phyloP scores from a whole-genome alignment of 2,797 vertebrate species.

The Enteromius viviparus region DNA sequence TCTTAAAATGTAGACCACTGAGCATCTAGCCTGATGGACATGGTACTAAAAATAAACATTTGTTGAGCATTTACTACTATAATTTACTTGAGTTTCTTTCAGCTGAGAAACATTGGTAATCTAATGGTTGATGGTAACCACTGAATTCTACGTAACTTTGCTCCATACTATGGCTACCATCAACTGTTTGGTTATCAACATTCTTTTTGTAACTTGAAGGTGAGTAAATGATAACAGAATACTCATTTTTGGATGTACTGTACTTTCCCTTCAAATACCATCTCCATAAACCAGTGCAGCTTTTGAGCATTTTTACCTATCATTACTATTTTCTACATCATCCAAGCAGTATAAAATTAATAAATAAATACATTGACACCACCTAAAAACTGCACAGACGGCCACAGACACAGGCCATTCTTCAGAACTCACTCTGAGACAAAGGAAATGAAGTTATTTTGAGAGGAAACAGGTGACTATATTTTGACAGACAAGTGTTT shows the following conservation, averaged over 20 bases:
- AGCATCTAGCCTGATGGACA: background rate
- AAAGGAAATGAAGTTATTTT: background rate
- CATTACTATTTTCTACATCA: background rate
- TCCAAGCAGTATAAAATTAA: background rate
- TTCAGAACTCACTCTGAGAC: conserved; percentile 71
- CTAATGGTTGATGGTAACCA: background rate
- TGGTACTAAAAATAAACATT: background rate
- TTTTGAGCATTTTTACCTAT: background rate
- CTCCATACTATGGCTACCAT: background rate
- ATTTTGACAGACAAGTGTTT: background rate
- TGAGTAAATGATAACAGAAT: background rate
- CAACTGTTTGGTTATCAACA: background rate
- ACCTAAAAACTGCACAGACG: background rate
- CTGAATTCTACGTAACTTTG: background rate
- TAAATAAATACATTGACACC: background rate
- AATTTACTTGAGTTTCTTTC: background rate
- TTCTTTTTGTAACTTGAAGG: background rate
- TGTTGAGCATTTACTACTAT: background rate
- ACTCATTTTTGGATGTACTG: background rate
- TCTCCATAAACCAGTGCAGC: background rate
- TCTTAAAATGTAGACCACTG: background rate
- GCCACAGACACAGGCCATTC: conserved; percentile 76
- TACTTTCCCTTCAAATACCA: background rate
- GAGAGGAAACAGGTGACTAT: background rate
- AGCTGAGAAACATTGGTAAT: background rate